These are phyloP conservation scores for Cichlasoma orientale DNA, from an alignment of 2,797 vertebrate species.

Conservation along the genomic window DNA sequence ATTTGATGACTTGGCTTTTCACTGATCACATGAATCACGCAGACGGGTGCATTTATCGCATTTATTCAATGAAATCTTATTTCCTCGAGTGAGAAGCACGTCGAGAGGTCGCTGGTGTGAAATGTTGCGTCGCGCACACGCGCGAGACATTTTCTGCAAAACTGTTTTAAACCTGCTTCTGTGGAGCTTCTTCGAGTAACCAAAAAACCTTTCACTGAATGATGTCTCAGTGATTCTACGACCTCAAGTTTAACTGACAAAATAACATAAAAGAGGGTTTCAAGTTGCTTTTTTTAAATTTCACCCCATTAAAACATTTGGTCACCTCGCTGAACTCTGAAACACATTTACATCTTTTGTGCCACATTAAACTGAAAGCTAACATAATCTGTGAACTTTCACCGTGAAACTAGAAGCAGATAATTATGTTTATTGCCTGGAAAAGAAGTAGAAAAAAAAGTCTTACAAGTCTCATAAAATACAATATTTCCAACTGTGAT, in stretches of 20 bases:
- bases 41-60: not conserved
- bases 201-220: not conserved
- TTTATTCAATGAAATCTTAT: not conserved
- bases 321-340: not conserved
- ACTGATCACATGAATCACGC: conserved; percentile 27
- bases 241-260: not conserved
- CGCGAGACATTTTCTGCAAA: not conserved
- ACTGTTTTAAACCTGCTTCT: not conserved
- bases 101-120: not conserved
- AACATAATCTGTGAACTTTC: not conserved
- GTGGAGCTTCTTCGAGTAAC: not conserved
- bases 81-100: not conserved
- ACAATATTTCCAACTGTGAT: not conserved
- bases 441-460: too few relatives aligned
- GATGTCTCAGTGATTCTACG: not conserved
- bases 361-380: not conserved
- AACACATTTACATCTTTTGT: not conserved
- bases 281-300: not conserved
- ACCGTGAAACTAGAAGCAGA: not conserved
- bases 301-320: not conserved
- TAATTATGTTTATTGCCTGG: too few relatives aligned
- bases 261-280: not conserved
- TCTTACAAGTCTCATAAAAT: not conserved
- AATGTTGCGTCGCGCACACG: not conserved
- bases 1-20: conserved; percentile 86